phyloP scores from a whole-genome alignment of 2,797 vertebrate genomes.

The Decapterus maruadsi region DNA sequence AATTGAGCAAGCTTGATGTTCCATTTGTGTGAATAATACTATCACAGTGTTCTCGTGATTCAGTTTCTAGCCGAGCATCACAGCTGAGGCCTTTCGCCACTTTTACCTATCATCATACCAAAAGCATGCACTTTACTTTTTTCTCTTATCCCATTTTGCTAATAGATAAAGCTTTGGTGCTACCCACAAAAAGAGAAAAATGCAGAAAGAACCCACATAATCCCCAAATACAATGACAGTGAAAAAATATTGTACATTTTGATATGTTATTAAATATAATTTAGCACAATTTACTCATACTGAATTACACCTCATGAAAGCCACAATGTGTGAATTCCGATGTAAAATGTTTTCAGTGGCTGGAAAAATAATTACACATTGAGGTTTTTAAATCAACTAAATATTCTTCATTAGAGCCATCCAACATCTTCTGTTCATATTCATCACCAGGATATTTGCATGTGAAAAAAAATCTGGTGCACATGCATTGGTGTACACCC shows the following conservation, averaged over 20 bases:
- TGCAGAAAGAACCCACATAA: no score
- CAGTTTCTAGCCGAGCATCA: background rate
- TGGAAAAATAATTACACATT: constrained; percentile 36
- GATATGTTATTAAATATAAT: background rate
- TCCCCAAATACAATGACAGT: no score
- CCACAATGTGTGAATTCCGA: background rate
- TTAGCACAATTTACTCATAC: background rate
- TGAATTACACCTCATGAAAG: background rate
- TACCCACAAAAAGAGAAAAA: no score
- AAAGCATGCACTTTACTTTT: background rate
- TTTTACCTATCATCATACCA: background rate
- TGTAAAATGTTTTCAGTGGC: constrained; percentile 19
- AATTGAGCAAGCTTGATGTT: background rate
- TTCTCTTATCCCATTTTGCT: no score
- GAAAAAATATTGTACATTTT: background rate
- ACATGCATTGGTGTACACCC: background rate
- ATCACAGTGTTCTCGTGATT: background rate
- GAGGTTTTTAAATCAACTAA: constrained; percentile 20
- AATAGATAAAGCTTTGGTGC: no score
- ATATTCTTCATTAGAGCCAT: constrained; percentile 7
- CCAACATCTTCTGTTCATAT: background rate
- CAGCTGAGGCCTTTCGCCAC: background rate
- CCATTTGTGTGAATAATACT: background rate
- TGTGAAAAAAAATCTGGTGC: background rate
- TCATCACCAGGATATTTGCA: background rate